Conservation (phyloP, 2,113 vertebrate genomes). For the Polypterus senegalus region DNA sequence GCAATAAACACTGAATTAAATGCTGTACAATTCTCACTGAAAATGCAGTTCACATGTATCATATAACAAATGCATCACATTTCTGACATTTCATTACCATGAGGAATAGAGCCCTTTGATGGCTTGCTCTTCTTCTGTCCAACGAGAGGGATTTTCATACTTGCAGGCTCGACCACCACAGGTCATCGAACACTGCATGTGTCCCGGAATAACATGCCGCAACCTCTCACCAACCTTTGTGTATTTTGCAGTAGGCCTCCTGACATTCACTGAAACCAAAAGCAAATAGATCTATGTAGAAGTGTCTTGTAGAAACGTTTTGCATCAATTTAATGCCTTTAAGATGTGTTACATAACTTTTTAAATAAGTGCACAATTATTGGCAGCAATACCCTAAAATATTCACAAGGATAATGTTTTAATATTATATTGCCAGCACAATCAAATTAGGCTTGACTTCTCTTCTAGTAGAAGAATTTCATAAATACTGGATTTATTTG, state of each 20-base stretch:
- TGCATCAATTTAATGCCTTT: no score
- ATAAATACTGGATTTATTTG: no score
- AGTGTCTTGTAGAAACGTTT: no score
- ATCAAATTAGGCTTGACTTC: no score
- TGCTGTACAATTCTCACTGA: no score
- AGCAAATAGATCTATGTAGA: not conserved
- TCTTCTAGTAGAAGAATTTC: no score
- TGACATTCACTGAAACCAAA: constrained; percentile 43
- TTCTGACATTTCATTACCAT: constrained; percentile 51
- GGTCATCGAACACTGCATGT: constrained; percentile 91
- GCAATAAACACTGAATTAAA: no score
- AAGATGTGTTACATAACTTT: no score
- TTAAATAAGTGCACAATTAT: no score
- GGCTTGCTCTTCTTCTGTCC: constrained; percentile 81
- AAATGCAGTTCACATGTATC: not conserved
- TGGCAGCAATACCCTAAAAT: no score
- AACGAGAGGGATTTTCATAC: constrained; percentile 86
- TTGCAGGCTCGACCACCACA: constrained; percentile 90
- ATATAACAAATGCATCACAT: not conserved
- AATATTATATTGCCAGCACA: no score
- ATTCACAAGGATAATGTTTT: no score
- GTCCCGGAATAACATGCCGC: constrained; percentile 82
- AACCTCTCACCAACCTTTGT: constrained; percentile 88
- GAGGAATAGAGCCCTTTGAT: constrained; percentile 86
- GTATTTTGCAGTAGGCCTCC: constrained; percentile 81